Conservation (phyloP, 2,797 vertebrate genomes). For the Myripristis murdjan region DNA sequence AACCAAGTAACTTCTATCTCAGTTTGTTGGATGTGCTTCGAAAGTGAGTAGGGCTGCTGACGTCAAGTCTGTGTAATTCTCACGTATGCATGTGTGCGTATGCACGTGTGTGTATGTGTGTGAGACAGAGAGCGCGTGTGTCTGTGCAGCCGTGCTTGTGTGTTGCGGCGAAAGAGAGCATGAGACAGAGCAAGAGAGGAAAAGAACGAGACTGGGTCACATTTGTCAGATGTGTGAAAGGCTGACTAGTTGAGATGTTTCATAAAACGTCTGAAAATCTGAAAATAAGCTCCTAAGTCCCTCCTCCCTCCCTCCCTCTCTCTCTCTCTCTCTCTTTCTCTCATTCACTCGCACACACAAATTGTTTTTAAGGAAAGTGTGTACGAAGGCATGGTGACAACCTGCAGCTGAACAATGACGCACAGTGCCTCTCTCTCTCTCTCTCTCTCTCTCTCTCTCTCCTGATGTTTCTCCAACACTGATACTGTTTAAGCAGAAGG, state of each 20-base stretch:
- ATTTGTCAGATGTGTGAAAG: too few relatives aligned
- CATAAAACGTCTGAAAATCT: too few relatives aligned
- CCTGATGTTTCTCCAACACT: background rate
- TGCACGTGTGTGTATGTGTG: background rate
- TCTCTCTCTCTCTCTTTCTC: too few relatives aligned
- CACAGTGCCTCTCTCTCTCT: background rate
- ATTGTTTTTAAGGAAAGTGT: background rate
- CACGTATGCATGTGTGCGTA: background rate
- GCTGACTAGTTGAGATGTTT: too few relatives aligned
- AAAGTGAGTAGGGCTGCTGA: background rate
- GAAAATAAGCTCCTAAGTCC: too few relatives aligned
- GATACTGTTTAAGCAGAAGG: too few relatives aligned
- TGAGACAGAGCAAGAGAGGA: background rate
- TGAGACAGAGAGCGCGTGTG: background rate
- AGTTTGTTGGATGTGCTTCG: background rate
- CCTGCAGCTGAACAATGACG: too few relatives aligned
- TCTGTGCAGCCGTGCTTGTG: too few relatives aligned
- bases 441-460: background rate
- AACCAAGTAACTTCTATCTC: background rate
- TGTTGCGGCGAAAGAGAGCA: too few relatives aligned
- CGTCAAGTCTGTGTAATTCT: background rate
- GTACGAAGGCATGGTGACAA: background rate
- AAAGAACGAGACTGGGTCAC: background rate
- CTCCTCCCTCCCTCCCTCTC: background rate
- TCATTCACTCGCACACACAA: too few relatives aligned